Base-by-base conservation (phyloP, 2,888 invertebrate species). In the Adelphocoris suturalis region DNA sequence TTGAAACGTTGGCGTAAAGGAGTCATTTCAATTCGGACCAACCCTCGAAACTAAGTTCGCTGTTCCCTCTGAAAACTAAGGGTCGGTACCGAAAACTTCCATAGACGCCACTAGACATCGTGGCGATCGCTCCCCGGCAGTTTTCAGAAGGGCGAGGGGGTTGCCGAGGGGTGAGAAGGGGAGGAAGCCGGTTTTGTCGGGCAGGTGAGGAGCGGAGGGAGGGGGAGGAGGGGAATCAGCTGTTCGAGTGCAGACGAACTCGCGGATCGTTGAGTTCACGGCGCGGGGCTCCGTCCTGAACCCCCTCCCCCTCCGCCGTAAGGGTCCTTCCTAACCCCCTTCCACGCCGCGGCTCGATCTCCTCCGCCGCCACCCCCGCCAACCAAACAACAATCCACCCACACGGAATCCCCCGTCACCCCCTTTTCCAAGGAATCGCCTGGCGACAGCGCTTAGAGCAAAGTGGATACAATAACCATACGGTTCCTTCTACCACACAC, bases 201-300 rank as follows among this genome's bases (percentile, higher is more conserved):
- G 5, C 27, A 16, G 46, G n/a, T n/a, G 28, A 28, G n/a, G 37
- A 27, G 7, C 3, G 2, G 37, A 37, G 3, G 7, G 37, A 37
- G 9, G 86, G 61, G 28, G 46, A 68, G 0, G 55, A 13, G 37
- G 9, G 28, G 12, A 55, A 23, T 75, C 86, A 86, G 86, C 86
- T 86, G 86, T 75, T 86, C 86, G 68, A 27, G 86, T 86, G 76
- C 86, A 75, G 28, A 75, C 76, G 86, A 86, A 86, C 86, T 86
- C 76, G 86, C 19, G 61, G 85, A 86, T 75, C 86, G 86, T 86
- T 75, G 86, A 76, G 86, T 85, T 85, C 85, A 85, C 28, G 48
- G 52, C 85, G 16, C 85, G 19, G 9, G 52, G 16, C 85, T 27
- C 13, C 85, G n/a, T 14, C n/a, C 3, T 37, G 37, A 7, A 12